A percentile compares a stretch with the other conserved stretches of the same genome.
Conservation (phyloP, 2,888 invertebrate species). For the Machimus rusticus region DNA sequence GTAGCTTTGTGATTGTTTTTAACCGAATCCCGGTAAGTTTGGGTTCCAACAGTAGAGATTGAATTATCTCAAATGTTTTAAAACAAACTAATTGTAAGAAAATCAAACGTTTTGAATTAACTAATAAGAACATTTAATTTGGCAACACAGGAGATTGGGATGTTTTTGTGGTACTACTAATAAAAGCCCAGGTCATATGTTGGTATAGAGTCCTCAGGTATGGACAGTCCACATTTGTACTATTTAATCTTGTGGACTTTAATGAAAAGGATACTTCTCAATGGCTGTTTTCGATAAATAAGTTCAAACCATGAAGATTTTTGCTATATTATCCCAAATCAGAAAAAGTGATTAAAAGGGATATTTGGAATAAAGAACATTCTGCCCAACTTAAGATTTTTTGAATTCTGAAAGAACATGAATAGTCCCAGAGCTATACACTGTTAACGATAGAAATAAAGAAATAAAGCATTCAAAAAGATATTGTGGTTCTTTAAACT, state of each 20-base stretch:
- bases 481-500: too few species aligned
- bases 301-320: too few species aligned
- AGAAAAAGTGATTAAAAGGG: too few species aligned
- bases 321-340: background rate
- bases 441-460: too few species aligned
- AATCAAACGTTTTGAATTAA: background rate
- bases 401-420: too few species aligned
- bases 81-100: background rate
- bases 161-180: background rate
- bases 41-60: background rate
- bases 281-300: too few species aligned
- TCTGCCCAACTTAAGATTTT: too few species aligned
- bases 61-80: background rate
- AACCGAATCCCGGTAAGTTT: background rate
- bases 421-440: too few species aligned
- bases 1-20: background rate
- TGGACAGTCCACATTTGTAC: background rate
- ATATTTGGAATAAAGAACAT: too few species aligned
- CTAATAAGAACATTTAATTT: background rate
- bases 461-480: too few species aligned
- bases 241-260: too few species aligned
- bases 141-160: background rate
- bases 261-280: too few species aligned
- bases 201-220: background rate
- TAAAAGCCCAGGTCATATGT: background rate